Evolutionary conservation across 1,140 invertebrate species (phyloP), one percentile per base, ranked within the genome.

Genomic region (Drosophila athabasca): DNA sequence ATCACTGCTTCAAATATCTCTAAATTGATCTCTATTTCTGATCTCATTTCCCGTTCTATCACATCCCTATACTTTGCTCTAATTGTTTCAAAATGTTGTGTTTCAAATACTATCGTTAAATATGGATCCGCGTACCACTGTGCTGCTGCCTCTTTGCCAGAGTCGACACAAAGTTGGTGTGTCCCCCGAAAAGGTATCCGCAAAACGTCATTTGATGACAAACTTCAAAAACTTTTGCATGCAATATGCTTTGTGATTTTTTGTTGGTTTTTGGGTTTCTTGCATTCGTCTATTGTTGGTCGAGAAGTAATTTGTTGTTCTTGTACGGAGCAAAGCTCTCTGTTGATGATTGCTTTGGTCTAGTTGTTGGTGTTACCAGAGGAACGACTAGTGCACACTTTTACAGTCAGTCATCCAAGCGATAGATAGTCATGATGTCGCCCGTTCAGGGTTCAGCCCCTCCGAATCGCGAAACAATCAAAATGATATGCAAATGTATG

Each of bases 401-500:
- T 83, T 62, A 39, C 35, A 87, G 83, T 88, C 83, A 87, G 75
- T 75, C 84, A 70, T 87, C 80, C 84, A 62, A 79, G 80, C 76
- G 65, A 85, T 66, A 39, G 35, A 39, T 39, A 39, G 35, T 39
- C 35, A 13, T 39, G 35, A 39, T 39, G 35, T 39, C 35, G 35
- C 66, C 46, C 52, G 17, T 19, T 19, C 17, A 19, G 64, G 76
- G 55, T 62, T 75, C 76, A 75, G 53, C 59, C 62, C 35, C 35
- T 3, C 35, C 70, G 58, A 69, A 78, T 89, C 75, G 35, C 35
- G 77, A 87, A 87, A 87, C 83, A 87, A 87, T 87, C 83, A 90
- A 87, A 90, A 87, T 85, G 61, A 90, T 90, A 90, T 90, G 87
- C 87, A 90, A 90, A 90, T 90, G 69, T 87, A 90, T 87, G 87